phyloP scores from a whole-genome alignment of 2,797 vertebrate genomes.

The Columba guinea region DNA sequence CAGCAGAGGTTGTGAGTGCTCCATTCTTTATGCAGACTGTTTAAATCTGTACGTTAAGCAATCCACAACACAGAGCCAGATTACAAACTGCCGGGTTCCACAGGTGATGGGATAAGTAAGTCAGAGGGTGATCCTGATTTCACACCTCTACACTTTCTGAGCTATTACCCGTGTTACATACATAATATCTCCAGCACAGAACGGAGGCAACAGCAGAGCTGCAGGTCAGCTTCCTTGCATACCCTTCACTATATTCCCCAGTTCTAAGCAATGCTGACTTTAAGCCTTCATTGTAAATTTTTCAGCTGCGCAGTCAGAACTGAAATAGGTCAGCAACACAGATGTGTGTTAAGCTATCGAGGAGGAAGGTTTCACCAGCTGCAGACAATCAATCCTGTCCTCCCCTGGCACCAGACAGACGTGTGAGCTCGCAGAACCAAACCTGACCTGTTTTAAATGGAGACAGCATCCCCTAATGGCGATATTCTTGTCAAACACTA shows the following conservation, averaged over 20 bases:
- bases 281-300: neutral
- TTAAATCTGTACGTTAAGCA: neutral
- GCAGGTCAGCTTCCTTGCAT: neutral
- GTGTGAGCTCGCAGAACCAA: neutral
- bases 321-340: neutral
- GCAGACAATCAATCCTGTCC: neutral
- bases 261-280: neutral
- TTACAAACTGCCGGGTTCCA: neutral
- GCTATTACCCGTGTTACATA: neutral
- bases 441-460: rapidly evolving
- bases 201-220: neutral
- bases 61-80: neutral
- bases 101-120: neutral
- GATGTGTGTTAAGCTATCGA: neutral
- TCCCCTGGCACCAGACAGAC: rapidly evolving
- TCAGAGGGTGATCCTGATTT: neutral
- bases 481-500: neutral
- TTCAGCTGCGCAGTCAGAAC: neutral
- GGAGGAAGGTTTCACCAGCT: neutral
- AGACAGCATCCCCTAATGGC: neutral
- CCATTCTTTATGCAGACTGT: neutral
- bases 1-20: neutral
- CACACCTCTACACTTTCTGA: neutral
- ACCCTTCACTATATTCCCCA: neutral
- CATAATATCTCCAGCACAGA: neutral